Evolutionary conservation across 2,113 vertebrate genomes (phyloP).

Genomic region (Neolamprologus longior): DNA sequence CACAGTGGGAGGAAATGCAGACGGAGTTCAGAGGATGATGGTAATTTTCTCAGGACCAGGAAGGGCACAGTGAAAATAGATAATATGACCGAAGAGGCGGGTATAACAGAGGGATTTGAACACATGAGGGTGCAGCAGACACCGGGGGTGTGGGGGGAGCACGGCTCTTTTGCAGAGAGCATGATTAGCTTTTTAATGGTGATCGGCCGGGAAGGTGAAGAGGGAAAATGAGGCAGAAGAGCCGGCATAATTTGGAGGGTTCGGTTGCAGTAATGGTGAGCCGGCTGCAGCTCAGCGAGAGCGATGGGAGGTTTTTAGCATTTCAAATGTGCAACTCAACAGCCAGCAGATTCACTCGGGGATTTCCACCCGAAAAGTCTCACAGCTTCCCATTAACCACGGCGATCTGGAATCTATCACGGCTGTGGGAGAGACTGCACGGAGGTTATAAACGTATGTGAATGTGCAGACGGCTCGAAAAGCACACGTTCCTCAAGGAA

Average conservation of each 20-base stretch:
- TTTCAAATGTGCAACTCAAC: background rate
- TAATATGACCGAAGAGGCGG: background rate
- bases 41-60: background rate
- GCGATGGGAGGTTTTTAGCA: background rate
- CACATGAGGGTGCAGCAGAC: background rate
- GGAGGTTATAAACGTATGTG: background rate
- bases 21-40: background rate
- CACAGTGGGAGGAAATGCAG: background rate
- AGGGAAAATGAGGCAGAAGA: background rate
- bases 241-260: background rate
- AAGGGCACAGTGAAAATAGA: background rate
- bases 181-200: slow-evolving; percentile 16
- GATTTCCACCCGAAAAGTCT: background rate
- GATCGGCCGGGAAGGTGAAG: background rate
- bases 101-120: background rate
- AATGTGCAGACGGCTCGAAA: background rate
- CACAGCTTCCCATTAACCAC: background rate
- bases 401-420: background rate
- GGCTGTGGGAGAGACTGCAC: background rate
- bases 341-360: background rate
- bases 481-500: background rate
- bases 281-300: background rate
- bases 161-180: background rate
- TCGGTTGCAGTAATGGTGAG: background rate
- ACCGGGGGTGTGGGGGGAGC: background rate